Conservation (phyloP, 2,888 invertebrate species). For the Schizaphis graminum region DNA sequence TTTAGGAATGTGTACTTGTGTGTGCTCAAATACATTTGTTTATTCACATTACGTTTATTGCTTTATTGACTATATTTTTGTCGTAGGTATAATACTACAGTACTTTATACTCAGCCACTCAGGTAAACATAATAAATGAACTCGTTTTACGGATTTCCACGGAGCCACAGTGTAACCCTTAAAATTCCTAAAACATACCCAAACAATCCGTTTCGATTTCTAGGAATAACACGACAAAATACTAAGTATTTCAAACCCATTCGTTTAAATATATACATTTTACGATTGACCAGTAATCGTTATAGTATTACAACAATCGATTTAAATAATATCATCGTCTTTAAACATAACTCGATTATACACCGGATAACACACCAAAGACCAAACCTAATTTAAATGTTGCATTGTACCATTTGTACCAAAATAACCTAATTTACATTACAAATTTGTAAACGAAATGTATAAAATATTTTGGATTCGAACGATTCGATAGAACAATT, state of each 20-base stretch:
- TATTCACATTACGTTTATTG: background rate
- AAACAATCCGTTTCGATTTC: background rate
- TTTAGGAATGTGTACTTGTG: background rate
- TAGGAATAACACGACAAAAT: background rate
- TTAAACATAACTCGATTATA: background rate
- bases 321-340: background rate
- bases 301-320: background rate
- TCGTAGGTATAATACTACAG: background rate
- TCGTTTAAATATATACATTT: background rate
- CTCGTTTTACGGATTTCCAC: background rate
- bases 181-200: background rate
- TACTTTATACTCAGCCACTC: background rate
- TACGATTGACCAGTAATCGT: background rate
- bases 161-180: background rate
- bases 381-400: background rate
- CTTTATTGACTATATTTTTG: constrained; percentile 3
- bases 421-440: background rate
- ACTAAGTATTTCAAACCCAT: background rate
- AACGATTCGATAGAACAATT: background rate
- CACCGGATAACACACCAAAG: background rate
- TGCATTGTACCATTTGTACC: background rate
- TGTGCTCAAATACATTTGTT: background rate
- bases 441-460: background rate
- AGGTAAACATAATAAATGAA: background rate
- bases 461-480: background rate